Percentiles rank a stretch among this genome's conserved stretches.
Evolutionary conservation across 2,888 invertebrate species (phyloP).

Genomic region (Parasteatoda lunata): DNA sequence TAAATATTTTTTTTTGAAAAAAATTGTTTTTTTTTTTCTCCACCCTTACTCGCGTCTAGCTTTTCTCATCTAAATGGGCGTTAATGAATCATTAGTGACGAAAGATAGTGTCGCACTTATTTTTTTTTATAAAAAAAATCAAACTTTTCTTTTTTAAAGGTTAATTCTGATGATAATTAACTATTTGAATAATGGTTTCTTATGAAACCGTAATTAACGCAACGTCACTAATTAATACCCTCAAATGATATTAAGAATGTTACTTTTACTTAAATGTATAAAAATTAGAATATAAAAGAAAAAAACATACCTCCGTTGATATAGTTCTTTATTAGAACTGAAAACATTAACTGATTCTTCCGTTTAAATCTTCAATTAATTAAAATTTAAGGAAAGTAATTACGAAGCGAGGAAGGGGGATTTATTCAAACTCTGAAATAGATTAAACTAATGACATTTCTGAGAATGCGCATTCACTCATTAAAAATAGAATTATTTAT

Average conservation of each 20-base stretch:
- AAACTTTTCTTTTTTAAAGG: background rate
- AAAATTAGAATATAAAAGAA: background rate
- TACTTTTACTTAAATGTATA: background rate
- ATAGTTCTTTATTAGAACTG: background rate
- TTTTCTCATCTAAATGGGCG: background rate
- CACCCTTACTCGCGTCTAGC: background rate
- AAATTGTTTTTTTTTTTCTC: background rate
- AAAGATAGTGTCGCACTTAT: background rate
- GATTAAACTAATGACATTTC: too few species aligned
- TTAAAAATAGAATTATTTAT: background rate
- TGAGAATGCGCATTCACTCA: too few species aligned
- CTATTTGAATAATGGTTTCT: slow-evolving; percentile 59
- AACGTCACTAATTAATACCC: slow-evolving; percentile 53
- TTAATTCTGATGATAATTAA: slow-evolving; percentile 50
- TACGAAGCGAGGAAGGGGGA: background rate
- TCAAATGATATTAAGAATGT: background rate
- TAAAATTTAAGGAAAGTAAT: background rate
- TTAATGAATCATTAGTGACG: background rate
- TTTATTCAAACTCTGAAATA: too few species aligned
- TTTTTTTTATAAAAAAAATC: background rate
- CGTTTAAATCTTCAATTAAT: background rate
- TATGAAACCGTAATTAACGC: slow-evolving; percentile 48
- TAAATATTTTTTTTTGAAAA: background rate
- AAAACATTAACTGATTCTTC: background rate
- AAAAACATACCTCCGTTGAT: background rate